Evolutionary conservation across 2,797 vertebrate species (phyloP), one percentile per base, ranked within the genome.

Genomic region (Champsocephalus esox): DNA sequence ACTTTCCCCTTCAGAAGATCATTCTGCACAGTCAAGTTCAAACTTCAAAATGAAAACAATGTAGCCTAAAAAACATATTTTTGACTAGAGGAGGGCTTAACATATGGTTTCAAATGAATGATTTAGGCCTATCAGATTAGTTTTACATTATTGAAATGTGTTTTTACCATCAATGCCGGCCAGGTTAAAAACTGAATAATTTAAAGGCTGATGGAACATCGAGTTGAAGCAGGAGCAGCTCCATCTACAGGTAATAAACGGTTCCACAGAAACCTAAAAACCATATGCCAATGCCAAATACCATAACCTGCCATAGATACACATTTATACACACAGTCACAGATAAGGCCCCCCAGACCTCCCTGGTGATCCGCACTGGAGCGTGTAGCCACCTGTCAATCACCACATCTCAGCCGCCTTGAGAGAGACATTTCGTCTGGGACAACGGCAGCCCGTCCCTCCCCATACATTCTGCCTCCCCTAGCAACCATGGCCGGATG

Each of bases 361-460:
- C 92, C 91, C 77, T 81, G 90, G 89, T 85, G 90, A 94, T 89
- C 88, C 14, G 91, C 92, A 94, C 86, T 90, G 94, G 88, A 95
- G 93, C 89, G 76, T 91, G 57, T 70, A 89, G 82, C 91, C 94
- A 96, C 94, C 93, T 95, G 95, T 94, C 95, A 95, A 93, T 95
- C 95, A 95, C 92, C 91, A 87, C 79, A 90, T 86, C 86, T 69
- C 43, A 28, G 82, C 88, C 58, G 85, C 80, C 85, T 90, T 92
- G 95, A 95, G 94, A 95, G 93, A 95, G 94, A 95, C 93, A 93
- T 97, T 95, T 96, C 87, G 91, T 95, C 93, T 94, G 93, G 94
- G 94, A 93, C 94, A 92, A 93, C 92, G 87, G 92, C 92, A 92
- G 91, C 89, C 88, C 70, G 89, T 89, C 93, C 94, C 85, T 96